These are phyloP conservation scores for Hoplias malabaricus DNA, from an alignment of 2,113 vertebrate species.

Conservation along the genomic window DNA sequence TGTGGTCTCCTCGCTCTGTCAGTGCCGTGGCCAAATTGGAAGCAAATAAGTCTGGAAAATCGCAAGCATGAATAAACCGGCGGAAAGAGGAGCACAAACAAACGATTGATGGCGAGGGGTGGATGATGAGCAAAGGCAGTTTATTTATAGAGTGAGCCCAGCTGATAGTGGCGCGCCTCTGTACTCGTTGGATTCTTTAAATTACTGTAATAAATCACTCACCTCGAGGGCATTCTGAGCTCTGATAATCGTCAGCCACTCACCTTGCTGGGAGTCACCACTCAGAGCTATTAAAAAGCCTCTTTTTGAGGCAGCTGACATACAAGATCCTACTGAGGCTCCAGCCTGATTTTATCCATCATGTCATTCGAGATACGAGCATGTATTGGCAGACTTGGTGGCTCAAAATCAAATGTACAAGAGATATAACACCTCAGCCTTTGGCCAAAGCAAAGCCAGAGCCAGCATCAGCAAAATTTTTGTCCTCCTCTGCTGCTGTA, in stretches of 20 bases:
- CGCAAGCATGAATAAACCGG: constrained; percentile 26
- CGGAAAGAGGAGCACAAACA: constrained; percentile 24
- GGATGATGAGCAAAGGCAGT: constrained; percentile 43
- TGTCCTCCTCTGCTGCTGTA: neutral
- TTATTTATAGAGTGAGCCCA: constrained; percentile 54
- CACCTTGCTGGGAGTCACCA: constrained; percentile 30
- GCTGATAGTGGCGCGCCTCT: constrained; percentile 46
- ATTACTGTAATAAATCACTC: constrained; percentile 62
- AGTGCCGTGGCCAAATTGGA: constrained; percentile 1
- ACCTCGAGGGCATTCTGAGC: constrained; percentile 42
- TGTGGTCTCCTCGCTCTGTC: neutral
- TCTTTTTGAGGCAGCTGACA: constrained; percentile 21
- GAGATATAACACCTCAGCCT: neutral
- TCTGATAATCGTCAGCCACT: constrained; percentile 44
- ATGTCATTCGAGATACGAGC: neutral
- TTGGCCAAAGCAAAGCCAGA: no score
- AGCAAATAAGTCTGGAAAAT: constrained; percentile 22
- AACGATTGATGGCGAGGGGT: constrained; percentile 33
- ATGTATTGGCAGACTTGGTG: constrained; percentile 5
- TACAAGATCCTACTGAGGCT: neutral
- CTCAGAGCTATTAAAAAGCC: constrained; percentile 50
- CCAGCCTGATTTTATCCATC: neutral
- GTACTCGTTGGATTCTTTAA: constrained; percentile 49
- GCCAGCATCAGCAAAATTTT: neutral
- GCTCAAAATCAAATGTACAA: neutral